These are phyloP conservation scores for Anarhynchus alexandrinus DNA, from an alignment of 2,113 vertebrate species.

Conservation along the genomic window DNA sequence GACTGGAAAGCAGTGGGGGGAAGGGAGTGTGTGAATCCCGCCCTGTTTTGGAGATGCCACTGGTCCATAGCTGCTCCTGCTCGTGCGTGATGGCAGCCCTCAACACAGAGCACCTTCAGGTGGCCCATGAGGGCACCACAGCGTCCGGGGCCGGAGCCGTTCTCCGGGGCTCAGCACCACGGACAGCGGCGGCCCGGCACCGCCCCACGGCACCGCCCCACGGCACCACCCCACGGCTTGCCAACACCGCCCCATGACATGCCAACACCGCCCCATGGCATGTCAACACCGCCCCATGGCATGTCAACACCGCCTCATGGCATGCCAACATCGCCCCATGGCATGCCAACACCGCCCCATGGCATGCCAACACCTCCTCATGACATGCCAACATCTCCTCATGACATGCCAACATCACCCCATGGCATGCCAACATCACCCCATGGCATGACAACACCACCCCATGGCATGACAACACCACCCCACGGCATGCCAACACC, in stretches of 20 bases:
- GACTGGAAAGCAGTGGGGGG: neutral
- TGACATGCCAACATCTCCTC: rapidly evolving
- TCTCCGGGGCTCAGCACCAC: neutral
- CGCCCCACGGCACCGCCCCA: neutral
- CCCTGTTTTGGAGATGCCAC: neutral
- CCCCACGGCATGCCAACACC: rapidly evolving
- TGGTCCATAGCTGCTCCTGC: neutral
- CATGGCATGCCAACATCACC: rapidly evolving
- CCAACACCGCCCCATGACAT: rapidly evolving
- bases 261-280: rapidly evolving
- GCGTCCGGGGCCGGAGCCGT: rapidly evolving
- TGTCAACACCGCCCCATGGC: rapidly evolving
- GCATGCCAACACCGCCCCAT: rapidly evolving
- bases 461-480: too few species aligned
- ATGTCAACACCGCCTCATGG: rapidly evolving
- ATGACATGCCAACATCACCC: rapidly evolving
- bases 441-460: rapidly evolving
- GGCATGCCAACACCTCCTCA: rapidly evolving
- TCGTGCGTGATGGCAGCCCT: rapidly evolving
- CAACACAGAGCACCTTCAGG: rapidly evolving
- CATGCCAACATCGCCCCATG: rapidly evolving
- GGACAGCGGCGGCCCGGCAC: neutral
- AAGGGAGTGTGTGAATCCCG: rapidly evolving
- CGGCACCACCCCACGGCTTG: rapidly evolving
- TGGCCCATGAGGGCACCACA: rapidly evolving